These are phyloP conservation scores for Heterotilapia buettikoferi DNA, from an alignment of 2,113 vertebrate genomes.

Conservation along the genomic window DNA sequence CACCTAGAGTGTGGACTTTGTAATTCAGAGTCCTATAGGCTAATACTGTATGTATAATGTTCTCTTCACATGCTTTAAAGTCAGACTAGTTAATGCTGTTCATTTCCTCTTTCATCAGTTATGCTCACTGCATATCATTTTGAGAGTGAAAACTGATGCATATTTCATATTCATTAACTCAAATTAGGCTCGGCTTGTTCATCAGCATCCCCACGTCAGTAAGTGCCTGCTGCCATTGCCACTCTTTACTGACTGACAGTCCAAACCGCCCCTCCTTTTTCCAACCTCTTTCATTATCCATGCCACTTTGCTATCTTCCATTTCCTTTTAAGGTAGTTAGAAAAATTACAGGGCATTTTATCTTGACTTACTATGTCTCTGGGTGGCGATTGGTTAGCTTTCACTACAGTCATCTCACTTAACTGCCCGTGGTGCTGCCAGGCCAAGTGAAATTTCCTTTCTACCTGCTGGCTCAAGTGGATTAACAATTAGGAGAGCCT, in stretches of 20 bases:
- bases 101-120: conserved; percentile 8
- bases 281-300: conserved; percentile 4
- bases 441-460: conserved; percentile 14
- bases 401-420: conserved; percentile 1
- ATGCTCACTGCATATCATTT: conserved; percentile 24
- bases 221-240: not conserved
- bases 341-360: conserved; percentile 20
- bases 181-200: conserved; percentile 48
- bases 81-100: not conserved
- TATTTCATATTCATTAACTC: conserved; percentile 47
- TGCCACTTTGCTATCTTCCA: not conserved
- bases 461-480: conserved; percentile 31
- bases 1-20: not conserved
- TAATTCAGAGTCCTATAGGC: not conserved
- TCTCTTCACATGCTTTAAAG: not conserved
- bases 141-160: conserved; percentile 32
- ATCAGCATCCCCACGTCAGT: conserved; percentile 16
- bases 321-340: not conserved
- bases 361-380: not conserved
- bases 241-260: conserved; percentile 13
- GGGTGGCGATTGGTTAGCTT: not conserved
- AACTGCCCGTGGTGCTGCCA: not conserved
- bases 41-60: not conserved
- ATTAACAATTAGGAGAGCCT: conserved; percentile 61
- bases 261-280: not conserved